Conservation (phyloP, 1,140 invertebrate genomes). For the Ceratosolen solmsi region DNA sequence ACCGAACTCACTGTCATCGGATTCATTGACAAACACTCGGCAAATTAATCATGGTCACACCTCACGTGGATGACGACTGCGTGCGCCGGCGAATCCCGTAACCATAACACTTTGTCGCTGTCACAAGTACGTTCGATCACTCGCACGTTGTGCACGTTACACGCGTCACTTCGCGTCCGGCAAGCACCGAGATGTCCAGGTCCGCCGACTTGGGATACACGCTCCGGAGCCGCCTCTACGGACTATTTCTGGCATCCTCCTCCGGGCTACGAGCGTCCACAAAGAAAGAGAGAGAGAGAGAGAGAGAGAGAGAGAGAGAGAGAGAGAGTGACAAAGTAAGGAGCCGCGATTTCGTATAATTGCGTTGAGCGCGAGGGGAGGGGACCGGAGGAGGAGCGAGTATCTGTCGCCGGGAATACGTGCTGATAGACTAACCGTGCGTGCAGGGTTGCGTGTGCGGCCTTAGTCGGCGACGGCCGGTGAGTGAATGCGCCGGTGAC, state of each 20-base stretch:
- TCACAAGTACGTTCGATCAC: neutral
- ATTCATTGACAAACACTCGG: constrained; percentile 30
- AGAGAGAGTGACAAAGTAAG: neutral
- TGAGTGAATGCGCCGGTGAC: constrained; percentile 72
- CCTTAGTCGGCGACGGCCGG: constrained; percentile 69
- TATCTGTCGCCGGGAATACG: neutral
- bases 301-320: neutral
- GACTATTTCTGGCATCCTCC: neutral
- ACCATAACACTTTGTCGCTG: neutral
- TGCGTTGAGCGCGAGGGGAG: neutral
- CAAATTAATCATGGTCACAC: neutral
- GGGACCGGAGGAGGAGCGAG: neutral
- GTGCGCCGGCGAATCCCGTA: neutral
- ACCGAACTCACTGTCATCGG: constrained; percentile 37
- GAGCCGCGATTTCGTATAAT: too few relatives aligned
- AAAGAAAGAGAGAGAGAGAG: neutral
- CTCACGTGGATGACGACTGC: neutral
- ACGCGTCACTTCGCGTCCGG: constrained; percentile 16
- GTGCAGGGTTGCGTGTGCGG: constrained; percentile 61
- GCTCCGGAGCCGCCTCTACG: neutral
- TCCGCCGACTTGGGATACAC: neutral
- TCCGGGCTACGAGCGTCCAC: too few relatives aligned
- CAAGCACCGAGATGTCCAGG: too few relatives aligned
- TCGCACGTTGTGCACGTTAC: neutral
- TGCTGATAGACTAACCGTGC: constrained; percentile 60